These are phyloP conservation scores for Cirrhinus mrigala DNA, from an alignment of 2,797 vertebrate species.

Conservation along the genomic window DNA sequence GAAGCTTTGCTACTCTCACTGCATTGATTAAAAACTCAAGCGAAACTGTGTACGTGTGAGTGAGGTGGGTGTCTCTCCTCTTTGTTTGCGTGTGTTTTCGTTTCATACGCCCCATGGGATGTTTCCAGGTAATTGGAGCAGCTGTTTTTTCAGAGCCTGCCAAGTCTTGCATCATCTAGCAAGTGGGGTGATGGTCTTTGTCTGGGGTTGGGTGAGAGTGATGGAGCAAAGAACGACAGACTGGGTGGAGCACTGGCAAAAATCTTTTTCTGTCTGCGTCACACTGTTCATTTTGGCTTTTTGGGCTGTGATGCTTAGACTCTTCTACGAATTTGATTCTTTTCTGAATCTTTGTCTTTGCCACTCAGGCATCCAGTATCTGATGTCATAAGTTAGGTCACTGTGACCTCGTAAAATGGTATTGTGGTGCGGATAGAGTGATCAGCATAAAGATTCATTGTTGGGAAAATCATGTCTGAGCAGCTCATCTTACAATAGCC, in stretches of 20 bases:
- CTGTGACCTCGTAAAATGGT: background rate
- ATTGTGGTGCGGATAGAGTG: background rate
- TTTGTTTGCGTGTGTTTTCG: constrained; percentile 41
- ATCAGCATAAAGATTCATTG: background rate
- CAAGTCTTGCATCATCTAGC: constrained; percentile 75
- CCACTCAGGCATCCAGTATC: background rate
- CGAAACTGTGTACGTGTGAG: background rate
- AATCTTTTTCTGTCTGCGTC: background rate
- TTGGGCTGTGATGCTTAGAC: background rate
- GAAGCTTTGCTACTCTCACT: background rate
- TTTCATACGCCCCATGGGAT: constrained; percentile 41
- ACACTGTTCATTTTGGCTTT: constrained; percentile 8
- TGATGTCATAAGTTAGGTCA: constrained; percentile 30
- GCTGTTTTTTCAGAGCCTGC: constrained; percentile 67
- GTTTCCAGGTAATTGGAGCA: constrained; percentile 72
- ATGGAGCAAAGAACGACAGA: constrained; percentile 41
- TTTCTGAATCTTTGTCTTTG: background rate
- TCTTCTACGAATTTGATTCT: background rate
- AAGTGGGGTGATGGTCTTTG: constrained; percentile 61
- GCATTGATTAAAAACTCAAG: constrained; percentile 6
- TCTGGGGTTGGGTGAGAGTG: constrained; percentile 50
- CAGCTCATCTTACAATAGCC: background rate
- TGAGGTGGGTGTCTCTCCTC: constrained; percentile 15
- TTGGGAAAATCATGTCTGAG: background rate
- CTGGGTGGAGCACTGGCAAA: constrained; percentile 21